These are phyloP conservation scores for Alligator mississippiensis DNA, from an alignment of 2,113 vertebrate genomes.

Conservation along the genomic window DNA sequence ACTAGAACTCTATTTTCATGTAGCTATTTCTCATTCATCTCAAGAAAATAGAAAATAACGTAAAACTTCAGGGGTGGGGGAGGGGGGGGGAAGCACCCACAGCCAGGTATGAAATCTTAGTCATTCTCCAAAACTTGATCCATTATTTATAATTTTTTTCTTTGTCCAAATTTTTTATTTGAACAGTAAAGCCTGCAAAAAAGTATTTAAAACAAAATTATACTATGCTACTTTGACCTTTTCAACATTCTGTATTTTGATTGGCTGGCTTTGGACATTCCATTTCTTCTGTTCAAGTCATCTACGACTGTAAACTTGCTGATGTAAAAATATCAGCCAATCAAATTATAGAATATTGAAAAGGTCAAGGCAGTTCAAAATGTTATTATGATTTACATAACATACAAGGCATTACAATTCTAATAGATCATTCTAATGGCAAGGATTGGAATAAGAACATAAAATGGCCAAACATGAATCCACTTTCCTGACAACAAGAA, in stretches of 20 bases:
- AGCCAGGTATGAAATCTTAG: fast-evolving
- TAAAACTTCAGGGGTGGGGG: not conserved
- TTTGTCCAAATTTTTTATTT: not conserved
- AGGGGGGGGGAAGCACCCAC: fast-evolving
- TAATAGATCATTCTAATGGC: slow-evolving; percentile 58
- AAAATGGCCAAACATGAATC: slow-evolving; percentile 10
- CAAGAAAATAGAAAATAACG: not conserved
- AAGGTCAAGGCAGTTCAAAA: slow-evolving; percentile 68
- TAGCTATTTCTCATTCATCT: not conserved
- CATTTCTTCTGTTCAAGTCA: slow-evolving; percentile 30
- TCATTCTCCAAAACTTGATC: not conserved
- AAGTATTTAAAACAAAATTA: not conserved
- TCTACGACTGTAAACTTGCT: slow-evolving; percentile 36
- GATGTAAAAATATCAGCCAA: slow-evolving; percentile 48
- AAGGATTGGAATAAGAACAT: slow-evolving; percentile 43
- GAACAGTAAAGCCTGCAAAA: not conserved
- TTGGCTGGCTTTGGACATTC: slow-evolving; percentile 25
- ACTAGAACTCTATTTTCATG: not conserved
- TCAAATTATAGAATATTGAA: slow-evolving; percentile 59
- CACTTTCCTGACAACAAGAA: not conserved
- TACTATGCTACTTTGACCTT: slow-evolving; percentile 43
- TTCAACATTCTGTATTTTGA: slow-evolving; percentile 4
- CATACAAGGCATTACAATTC: slow-evolving; percentile 53
- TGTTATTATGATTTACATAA: slow-evolving; percentile 53
- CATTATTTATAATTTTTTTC: not conserved